A percentile compares a stretch with the other conserved stretches of the same genome.
Evolutionary conservation across 2,113 vertebrate genomes (phyloP).

Genomic region (Plecturocebus donacophilus): DNA sequence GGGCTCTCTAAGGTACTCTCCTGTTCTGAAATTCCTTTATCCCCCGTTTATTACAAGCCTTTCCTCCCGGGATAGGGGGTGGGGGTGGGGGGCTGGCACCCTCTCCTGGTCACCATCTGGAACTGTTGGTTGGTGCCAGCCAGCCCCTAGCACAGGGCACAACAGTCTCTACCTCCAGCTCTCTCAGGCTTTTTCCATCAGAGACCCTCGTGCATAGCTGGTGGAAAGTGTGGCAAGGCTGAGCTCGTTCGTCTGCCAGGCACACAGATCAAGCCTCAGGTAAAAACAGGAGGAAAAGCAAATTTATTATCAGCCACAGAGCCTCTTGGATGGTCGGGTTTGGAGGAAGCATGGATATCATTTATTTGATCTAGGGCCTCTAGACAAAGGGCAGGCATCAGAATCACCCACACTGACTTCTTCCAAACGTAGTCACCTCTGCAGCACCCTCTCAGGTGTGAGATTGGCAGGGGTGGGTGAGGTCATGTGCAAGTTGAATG

Average conservation of each 20-base stretch:
- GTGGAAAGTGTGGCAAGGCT: background rate
- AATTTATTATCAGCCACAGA: background rate
- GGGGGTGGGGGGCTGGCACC: conserved; percentile 41
- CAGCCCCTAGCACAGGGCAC: background rate
- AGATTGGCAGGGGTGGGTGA: background rate
- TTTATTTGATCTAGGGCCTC: background rate
- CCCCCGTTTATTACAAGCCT: background rate
- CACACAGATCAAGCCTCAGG: background rate
- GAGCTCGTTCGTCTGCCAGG: background rate
- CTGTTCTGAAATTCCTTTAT: background rate
- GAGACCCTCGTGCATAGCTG: background rate
- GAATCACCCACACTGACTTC: background rate
- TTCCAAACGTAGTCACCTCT: rapidly evolving
- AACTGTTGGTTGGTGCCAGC: background rate
- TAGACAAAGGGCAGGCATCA: background rate
- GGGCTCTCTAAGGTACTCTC: background rate
- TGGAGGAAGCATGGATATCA: background rate
- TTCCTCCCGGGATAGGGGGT: background rate
- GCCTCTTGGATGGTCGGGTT: background rate
- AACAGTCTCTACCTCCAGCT: background rate
- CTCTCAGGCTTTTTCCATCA: background rate
- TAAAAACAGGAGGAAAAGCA: background rate
- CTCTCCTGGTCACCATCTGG: background rate
- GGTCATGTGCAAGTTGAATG: background rate
- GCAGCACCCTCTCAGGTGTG: background rate